Conservation (phyloP, 64 coral and sea anemone genomes). For the Stichodactyla helianthus region DNA sequence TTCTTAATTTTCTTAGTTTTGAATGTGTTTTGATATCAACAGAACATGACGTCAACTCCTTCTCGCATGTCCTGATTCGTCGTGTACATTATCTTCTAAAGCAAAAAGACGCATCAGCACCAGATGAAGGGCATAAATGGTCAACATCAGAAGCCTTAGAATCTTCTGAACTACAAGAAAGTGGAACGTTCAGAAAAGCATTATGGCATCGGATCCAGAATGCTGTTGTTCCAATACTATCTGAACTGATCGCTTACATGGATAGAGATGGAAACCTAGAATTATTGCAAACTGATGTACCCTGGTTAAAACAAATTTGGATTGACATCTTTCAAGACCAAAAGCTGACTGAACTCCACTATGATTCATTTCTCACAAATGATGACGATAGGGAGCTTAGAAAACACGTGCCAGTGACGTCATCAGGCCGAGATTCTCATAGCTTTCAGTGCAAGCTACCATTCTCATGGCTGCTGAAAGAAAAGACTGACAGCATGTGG, state of each 20-base stretch:
- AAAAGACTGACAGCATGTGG: conserved; percentile 56
- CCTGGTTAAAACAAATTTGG: conserved; percentile 59
- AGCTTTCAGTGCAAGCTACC: conserved; percentile 54
- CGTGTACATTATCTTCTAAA: conserved; percentile 59
- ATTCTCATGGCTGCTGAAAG: conserved; percentile 85
- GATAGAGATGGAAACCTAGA: conserved; percentile 76
- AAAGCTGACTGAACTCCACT: conserved; percentile 34
- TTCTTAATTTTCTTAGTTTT: not conserved
- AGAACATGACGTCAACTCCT: conserved; percentile 22
- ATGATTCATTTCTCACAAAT: conserved; percentile 58
- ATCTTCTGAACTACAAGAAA: conserved; percentile 63
- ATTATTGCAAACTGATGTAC: conserved; percentile 26
- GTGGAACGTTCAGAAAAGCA: conserved; percentile 79
- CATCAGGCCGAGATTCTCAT: conserved; percentile 40
- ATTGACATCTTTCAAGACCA: conserved; percentile 24
- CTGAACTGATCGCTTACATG: conserved; percentile 62
- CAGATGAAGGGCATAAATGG: conserved; percentile 39
- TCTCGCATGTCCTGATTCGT: conserved; percentile 45
- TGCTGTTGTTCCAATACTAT: conserved; percentile 62
- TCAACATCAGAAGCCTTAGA: conserved; percentile 58
- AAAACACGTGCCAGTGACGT: conserved; percentile 55
- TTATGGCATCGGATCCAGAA: conserved; percentile 79
- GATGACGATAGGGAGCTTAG: conserved; percentile 28
- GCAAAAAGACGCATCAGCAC: conserved; percentile 60
- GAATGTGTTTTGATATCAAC: not conserved